These are phyloP conservation scores for Bujurquina vittata DNA, from an alignment of 2,113 vertebrate genomes.

Conservation along the genomic window DNA sequence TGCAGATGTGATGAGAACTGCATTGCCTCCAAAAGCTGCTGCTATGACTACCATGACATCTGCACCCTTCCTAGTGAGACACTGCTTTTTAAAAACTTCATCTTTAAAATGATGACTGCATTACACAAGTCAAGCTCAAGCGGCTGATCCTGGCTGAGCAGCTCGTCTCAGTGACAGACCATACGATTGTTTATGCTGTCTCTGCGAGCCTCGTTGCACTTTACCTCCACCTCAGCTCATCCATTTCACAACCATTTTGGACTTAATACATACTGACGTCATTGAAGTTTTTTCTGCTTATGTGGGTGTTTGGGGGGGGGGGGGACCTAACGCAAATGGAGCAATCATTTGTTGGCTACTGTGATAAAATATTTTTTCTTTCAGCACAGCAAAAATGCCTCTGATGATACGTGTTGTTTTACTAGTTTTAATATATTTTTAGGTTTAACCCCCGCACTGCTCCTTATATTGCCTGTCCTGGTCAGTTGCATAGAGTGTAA, in stretches of 20 bases:
- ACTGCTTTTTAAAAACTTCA: background rate
- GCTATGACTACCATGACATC: conserved; percentile 69
- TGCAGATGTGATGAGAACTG: conserved; percentile 75
- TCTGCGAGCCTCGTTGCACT: background rate
- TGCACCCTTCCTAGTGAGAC: conserved; percentile 68
- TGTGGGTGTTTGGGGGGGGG: no score
- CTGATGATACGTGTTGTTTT: background rate
- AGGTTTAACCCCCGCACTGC: background rate
- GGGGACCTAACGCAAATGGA: no score
- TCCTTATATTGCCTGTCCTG: background rate
- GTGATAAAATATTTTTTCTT: background rate
- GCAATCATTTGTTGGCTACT: background rate
- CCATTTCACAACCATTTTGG: background rate
- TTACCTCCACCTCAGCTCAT: background rate
- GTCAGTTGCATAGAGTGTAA: background rate
- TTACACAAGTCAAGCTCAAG: background rate
- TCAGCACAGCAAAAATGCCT: background rate
- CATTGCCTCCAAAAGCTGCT: conserved; percentile 58
- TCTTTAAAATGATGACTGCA: background rate
- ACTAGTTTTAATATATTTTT: no score
- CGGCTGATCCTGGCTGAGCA: no score
- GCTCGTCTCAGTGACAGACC: no score
- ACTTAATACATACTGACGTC: background rate
- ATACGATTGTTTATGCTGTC: background rate
- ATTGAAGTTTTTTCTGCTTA: background rate